Evolutionary conservation across 1,140 invertebrate genomes (phyloP), one percentile per base, ranked within the genome.

Genomic region (Maconellicoccus hirsutus): DNA sequence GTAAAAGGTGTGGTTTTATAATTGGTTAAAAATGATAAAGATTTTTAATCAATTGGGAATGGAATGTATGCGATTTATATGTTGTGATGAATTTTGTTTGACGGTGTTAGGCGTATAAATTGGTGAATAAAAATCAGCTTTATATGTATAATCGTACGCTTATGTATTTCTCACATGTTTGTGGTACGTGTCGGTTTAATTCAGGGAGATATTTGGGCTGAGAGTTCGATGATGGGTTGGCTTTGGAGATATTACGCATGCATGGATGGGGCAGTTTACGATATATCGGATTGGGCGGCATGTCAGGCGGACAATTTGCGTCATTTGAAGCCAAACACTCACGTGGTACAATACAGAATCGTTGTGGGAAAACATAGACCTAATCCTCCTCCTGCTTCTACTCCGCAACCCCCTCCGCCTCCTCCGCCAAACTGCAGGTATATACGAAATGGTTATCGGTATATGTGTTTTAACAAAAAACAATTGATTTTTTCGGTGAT

Each of bases 161-260:
- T n/a, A n/a, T n/a, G n/a, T n/a, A n/a, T n/a, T n/a, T n/a, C n/a
- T n/a, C n/a, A n/a, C n/a, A n/a, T n/a, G n/a, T n/a, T n/a, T n/a
- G n/a, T n/a, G n/a, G n/a, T n/a, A n/a, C 16, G 16, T 59, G 4
- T n/a, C 21, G 39, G 38, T 70, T 71, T 63, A 75, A 77, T 77
- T 26, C 78, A 94, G 93, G 93, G 91, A 74, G 94, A 97, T 79
- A 93, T 97, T 74, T 96, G 94, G 94, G 93, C 93, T 61, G 94
- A 97, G 82, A 92, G 90, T 61, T 85, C 86, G 74, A 85, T 90
- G 80, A 85, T 94, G 81, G 93, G 93, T 69, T 86, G 95, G 74
- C 82, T 90, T 59, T 94, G 93, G 89, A 88, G 93, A 81, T 96
- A 96, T 81, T 94, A 92, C 80, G 93, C 94, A n/a, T 93, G 94